Percentiles rank a stretch among this genome's conserved stretches.
Conservation (phyloP, 2,797 vertebrate genomes). For the Hydrocynus forskahlii region DNA sequence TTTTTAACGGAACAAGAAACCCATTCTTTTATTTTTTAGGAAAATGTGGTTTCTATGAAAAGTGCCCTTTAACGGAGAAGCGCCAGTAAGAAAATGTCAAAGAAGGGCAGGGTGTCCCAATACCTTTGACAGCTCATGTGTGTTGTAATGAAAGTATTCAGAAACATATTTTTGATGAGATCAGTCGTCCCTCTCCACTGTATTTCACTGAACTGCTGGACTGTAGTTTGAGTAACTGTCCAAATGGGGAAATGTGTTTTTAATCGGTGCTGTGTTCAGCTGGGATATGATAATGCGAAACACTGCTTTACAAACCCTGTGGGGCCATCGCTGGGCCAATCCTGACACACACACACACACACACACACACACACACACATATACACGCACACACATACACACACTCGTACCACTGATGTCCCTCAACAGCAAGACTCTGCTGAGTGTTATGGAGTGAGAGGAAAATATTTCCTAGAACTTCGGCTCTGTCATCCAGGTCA, state of each 20-base stretch:
- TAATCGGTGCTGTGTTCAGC: slow-evolving; percentile 62
- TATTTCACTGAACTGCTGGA: slow-evolving; percentile 1
- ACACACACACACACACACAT: too few relatives aligned
- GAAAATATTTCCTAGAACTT: slow-evolving; percentile 53
- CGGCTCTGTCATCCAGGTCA: slow-evolving; percentile 32
- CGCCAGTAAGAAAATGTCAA: neutral
- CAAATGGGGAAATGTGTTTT: slow-evolving; percentile 68
- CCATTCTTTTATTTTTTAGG: too few relatives aligned
- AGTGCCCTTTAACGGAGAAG: too few relatives aligned
- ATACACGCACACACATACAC: neutral
- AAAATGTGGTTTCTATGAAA: too few relatives aligned
- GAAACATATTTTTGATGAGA: neutral
- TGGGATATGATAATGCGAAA: slow-evolving; percentile 59
- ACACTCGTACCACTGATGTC: slow-evolving; percentile 24
- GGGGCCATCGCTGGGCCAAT: slow-evolving; percentile 42
- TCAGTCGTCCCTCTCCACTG: neutral
- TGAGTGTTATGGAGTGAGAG: slow-evolving; percentile 27
- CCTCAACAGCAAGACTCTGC: slow-evolving; percentile 39
- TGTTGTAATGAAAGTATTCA: neutral
- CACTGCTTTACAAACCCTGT: slow-evolving; percentile 54
- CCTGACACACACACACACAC: slow-evolving; percentile 14
- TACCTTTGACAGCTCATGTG: neutral
- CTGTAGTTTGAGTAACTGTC: slow-evolving; percentile 46
- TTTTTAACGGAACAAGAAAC: too few relatives aligned
- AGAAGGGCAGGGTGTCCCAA: neutral